Base-by-base conservation (phyloP, 1,140 invertebrate genomes). In the Lethrus apterus region DNA sequence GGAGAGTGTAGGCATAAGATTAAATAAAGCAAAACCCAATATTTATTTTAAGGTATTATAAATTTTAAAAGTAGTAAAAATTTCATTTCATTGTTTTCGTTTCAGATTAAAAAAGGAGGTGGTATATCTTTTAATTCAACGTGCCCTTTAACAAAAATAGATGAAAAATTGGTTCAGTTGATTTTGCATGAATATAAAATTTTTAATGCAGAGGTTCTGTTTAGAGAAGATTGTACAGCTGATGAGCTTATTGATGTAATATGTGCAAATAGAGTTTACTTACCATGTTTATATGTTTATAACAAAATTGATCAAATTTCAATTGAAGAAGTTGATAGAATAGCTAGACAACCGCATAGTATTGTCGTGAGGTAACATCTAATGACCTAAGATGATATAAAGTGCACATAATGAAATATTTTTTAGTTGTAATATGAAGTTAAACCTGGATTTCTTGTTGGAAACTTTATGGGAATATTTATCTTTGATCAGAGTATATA, bases 231-330 rank as follows among this genome's bases (percentile, higher is more conserved):
- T 68, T 92, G 86, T 62, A 86, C 80, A 1, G 80, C 93, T 3
- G 97, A 99, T 70, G 94, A 99, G 65, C 80, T 99, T 59, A 98
- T 99, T 50, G 97, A 99, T 72, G 93, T 99, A n/a, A 95, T 99
- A 50, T 86, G 90, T 29, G 94, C 88, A 3, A 99, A 97, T 72
- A 78, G 96, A 55, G 92, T 98, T 34, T 99, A 99, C 72, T 73
- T 99, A 58, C 90, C 94, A 33, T 99, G 95, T 71, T 67, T 98
- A 33, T 98, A 98, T 73, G 93, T 98, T 34, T 99, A 98, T 72
- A 99, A 99, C 70, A 99, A 99, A 79, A 97, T 99, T 58, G 96
- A 99, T 86, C 94, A 98, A 72, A 93, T 99, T 58, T 42, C 93
- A 17, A 93, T 99, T 54, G 95, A 99, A 70, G 95, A 99, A 74